phyloP scores from a whole-genome alignment of 2,888 invertebrate genomes.

The Phytoseiulus persimilis region DNA sequence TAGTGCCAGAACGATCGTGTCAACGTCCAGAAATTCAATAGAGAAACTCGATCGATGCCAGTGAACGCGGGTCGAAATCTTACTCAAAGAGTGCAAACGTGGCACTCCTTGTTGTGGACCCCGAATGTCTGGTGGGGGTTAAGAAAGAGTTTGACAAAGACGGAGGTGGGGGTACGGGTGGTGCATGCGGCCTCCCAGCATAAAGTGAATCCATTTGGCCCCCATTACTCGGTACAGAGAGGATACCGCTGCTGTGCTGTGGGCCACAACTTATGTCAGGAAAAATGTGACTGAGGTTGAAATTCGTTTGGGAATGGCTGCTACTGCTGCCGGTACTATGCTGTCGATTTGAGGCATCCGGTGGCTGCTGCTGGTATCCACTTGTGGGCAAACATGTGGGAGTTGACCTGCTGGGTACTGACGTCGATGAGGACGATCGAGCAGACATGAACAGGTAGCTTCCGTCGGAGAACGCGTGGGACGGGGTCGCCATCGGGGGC shows the following conservation, averaged over 20 bases:
- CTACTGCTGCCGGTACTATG: not conserved
- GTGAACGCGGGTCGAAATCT: not conserved
- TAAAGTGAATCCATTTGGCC: conserved; percentile 27
- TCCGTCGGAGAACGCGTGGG: not conserved
- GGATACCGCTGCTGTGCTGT: not conserved
- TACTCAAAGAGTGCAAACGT: conserved; percentile 15
- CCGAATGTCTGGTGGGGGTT: conserved; percentile 20
- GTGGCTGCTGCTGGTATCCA: not conserved
- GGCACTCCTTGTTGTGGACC: conserved; percentile 22
- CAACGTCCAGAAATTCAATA: not conserved
- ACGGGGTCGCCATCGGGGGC: not conserved
- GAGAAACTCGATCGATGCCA: not conserved
- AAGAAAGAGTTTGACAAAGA: not conserved
- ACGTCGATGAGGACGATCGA: not conserved
- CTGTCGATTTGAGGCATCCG: conserved; percentile 14
- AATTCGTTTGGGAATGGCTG: conserved; percentile 42
- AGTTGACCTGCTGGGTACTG: not conserved
- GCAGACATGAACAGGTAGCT: not conserved
- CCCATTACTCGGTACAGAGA: not conserved
- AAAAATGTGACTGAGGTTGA: conserved; percentile 45
- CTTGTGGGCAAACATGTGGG: not conserved
- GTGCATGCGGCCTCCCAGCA: not conserved
- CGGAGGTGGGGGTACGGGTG: not conserved
- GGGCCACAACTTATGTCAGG: conserved; percentile 43
- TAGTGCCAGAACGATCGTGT: not conserved